Evolutionary conservation across 2,888 invertebrate genomes (phyloP), one percentile per base, ranked within the genome.

Genomic region (Brachypterus glaber): DNA sequence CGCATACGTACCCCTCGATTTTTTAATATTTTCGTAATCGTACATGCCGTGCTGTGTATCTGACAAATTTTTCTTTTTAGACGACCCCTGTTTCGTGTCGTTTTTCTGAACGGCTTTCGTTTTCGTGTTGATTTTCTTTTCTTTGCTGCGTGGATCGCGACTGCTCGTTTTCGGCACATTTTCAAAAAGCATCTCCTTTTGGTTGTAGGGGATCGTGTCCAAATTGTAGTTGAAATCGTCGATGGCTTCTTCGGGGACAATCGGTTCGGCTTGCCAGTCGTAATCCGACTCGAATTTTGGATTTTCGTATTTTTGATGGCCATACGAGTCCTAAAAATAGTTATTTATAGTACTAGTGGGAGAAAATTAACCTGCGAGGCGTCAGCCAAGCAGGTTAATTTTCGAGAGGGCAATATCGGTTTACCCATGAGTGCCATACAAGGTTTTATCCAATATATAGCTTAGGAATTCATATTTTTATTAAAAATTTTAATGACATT

Each of bases 71-170:
- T 63, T 63, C 47, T 63, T 60, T 30, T 48, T 50, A 11, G 46
- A 44, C 29, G 39, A 38, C 1, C 39, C 11, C 18, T 11, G 11
- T 21, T 34, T 43, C 25, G 31, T n/a, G n/a, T n/a, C n/a, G n/a
- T n/a, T n/a, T n/a, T n/a, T n/a, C n/a, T n/a, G n/a, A n/a, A n/a
- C n/a, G n/a, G n/a, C n/a, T 11, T 36, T 31, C 27, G 27, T 29
- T 32, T 36, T 37, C 16, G 12, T 4, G n/a, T 3, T 34, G 11
- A 30, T 42, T 37, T 41, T 46, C 30, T 50, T 45, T 7, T 43
- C 48, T 51, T 62, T 61, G 38, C 63, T 64, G 41, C 66, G 50
- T 1, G 64, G 60, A 44, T 64, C 63, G 17, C 66, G 45, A 44
- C 51, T 57, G 38, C 16, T 41, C 33, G 41, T 50, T 49, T 8